Evolutionary conservation across 2,113 vertebrate species (phyloP).

Genomic region (Sorex fumeus): DNA sequence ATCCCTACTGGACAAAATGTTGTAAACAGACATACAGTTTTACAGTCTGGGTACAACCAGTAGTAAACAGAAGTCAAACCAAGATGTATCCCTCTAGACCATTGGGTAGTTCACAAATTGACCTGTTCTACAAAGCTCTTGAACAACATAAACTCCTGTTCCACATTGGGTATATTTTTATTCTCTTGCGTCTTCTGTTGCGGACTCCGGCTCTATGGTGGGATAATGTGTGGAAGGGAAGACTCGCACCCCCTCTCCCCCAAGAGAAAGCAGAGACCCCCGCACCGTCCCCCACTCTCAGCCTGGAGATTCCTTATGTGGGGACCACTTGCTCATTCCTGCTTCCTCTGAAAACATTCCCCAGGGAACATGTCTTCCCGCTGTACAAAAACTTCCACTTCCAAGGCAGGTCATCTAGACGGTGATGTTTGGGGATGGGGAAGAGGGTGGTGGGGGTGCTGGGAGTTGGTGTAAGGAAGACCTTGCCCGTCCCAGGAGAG

Average conservation of each 20-base stretch:
- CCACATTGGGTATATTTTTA: neutral
- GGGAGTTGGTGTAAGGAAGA: neutral
- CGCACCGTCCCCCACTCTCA: neutral
- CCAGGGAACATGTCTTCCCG: no score
- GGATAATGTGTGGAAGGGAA: neutral
- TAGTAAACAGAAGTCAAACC: slow-evolving; percentile 32
- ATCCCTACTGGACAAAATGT: neutral
- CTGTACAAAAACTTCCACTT: no score
- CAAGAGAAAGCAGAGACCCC: no score
- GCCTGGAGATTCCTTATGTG: neutral
- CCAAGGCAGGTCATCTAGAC: no score
- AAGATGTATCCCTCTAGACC: neutral
- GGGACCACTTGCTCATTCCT: neutral
- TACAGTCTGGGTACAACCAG: neutral
- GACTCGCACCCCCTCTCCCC: neutral
- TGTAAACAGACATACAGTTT: neutral
- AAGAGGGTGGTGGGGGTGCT: neutral
- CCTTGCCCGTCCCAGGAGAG: neutral
- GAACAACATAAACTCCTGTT: neutral
- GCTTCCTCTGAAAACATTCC: no score
- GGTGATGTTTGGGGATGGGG: neutral
- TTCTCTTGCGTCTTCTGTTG: neutral
- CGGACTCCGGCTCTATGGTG: neutral
- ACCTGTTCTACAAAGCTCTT: neutral
- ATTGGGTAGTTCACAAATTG: neutral